These are phyloP conservation scores for Rostratula benghalensis DNA, from an alignment of 2,113 vertebrate genomes.

Conservation along the genomic window DNA sequence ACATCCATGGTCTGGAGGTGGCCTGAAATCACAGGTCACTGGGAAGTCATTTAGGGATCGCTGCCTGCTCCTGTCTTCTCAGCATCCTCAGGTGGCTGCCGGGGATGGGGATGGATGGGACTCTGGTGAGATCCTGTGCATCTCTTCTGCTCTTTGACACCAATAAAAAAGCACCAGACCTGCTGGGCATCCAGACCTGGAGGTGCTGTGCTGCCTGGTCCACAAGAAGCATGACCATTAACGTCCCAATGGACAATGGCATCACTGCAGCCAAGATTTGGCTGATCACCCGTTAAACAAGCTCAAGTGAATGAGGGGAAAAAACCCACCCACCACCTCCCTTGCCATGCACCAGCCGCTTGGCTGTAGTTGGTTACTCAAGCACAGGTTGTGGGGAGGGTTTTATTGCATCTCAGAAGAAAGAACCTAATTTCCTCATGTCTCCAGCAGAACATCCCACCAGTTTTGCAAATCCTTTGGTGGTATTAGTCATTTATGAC, in stretches of 20 bases:
- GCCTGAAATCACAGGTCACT: not conserved
- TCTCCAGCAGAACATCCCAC: slow-evolving; percentile 22
- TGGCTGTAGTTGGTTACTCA: not conserved
- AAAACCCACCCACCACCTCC: not conserved
- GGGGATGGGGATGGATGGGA: not conserved
- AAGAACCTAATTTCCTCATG: not conserved
- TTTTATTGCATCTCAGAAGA: not conserved
- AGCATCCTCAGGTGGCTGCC: not conserved
- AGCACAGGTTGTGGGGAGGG: fast-evolving
- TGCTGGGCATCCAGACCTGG: fast-evolving
- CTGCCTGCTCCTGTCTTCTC: fast-evolving
- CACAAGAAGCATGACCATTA: not conserved
- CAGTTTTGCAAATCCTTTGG: not conserved
- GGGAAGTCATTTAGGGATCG: not conserved
- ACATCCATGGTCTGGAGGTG: not conserved
- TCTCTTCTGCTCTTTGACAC: not conserved
- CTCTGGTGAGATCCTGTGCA: not conserved
- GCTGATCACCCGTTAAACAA: not conserved
- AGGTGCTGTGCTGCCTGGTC: fast-evolving
- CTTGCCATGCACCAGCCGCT: not conserved
- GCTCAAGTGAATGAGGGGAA: not conserved
- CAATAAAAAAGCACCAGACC: fast-evolving
- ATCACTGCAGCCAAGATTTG: not conserved
- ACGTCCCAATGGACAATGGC: not conserved
- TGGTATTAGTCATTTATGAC: slow-evolving; percentile 1